Evolutionary conservation across 2,113 vertebrate species (phyloP).

Genomic region (Pelecanus crispus): DNA sequence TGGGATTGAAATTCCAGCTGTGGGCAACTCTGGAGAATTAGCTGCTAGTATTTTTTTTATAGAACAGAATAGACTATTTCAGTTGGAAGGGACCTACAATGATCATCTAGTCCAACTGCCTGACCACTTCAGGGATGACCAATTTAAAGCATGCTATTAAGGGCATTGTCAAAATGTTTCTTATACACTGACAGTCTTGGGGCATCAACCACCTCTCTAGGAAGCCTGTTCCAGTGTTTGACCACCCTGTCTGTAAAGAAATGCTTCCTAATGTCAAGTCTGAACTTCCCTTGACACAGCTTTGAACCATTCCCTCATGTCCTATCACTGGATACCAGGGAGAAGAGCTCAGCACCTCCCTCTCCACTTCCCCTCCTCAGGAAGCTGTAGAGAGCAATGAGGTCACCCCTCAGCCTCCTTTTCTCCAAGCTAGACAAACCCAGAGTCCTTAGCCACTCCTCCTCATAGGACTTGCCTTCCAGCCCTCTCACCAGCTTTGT

Average conservation of each 20-base stretch:
- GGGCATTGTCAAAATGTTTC: not conserved
- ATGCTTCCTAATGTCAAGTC: not conserved
- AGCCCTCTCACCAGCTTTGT: not conserved
- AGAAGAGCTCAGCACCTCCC: not conserved
- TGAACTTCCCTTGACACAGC: not conserved
- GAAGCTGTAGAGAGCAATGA: no score
- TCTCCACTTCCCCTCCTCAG: no score
- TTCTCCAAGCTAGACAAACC: not conserved
- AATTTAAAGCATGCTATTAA: not conserved
- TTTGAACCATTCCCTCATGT: accelerated
- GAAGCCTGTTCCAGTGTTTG: not conserved
- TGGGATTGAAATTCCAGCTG: not conserved
- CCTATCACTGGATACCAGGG: not conserved
- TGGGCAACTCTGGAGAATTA: not conserved
- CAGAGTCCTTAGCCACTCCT: not conserved
- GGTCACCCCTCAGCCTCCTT: no score
- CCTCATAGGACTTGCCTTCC: not conserved
- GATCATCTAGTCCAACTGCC: not conserved
- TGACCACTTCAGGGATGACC: not conserved
- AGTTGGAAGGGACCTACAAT: not conserved
- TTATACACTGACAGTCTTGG: not conserved
- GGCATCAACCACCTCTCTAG: not conserved
- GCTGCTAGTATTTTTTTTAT: not conserved
- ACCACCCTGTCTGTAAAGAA: not conserved
- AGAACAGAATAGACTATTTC: no score